Evolutionary conservation across 92 coral and sea anemone genomes (phyloP).

Genomic region (Blastomussa wellsi): DNA sequence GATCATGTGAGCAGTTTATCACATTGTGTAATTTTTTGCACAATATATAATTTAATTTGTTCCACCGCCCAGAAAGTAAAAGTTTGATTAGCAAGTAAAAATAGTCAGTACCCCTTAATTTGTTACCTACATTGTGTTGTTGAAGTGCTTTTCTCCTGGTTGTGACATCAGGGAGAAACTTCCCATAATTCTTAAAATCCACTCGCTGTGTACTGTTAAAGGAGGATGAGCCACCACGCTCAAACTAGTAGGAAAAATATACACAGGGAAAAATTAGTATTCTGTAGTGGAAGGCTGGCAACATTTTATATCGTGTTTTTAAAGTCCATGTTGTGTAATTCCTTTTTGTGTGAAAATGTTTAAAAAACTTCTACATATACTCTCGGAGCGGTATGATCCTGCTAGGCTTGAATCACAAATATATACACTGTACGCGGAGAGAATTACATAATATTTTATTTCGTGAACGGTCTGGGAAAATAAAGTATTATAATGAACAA

Average conservation of each 20-base stretch:
- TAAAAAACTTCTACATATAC: background rate
- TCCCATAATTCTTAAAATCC: constrained; percentile 96
- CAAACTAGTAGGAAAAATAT: constrained; percentile 63
- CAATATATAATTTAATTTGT: background rate
- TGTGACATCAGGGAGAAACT: constrained; percentile 82
- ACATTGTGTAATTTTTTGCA: background rate
- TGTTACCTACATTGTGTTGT: constrained; percentile 82
- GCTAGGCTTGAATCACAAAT: too few species aligned
- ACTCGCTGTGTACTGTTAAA: constrained; percentile 89
- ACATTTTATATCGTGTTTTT: too few species aligned
- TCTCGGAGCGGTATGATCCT: too few species aligned
- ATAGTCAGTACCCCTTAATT: too few species aligned
- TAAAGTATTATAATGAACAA: background rate
- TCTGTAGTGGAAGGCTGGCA: background rate
- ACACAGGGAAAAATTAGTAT: background rate
- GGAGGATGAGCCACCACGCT: constrained; percentile 70
- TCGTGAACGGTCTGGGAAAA: too few species aligned
- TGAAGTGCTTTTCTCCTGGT: constrained; percentile 83
- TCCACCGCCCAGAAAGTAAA: background rate
- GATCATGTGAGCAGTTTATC: background rate
- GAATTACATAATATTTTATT: too few species aligned
- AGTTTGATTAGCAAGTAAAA: background rate
- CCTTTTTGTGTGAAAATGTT: background rate
- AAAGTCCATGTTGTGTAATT: background rate
- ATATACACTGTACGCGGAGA: too few species aligned